phyloP scores from a whole-genome alignment of 2,113 vertebrate genomes.

The Solea senegalensis region DNA sequence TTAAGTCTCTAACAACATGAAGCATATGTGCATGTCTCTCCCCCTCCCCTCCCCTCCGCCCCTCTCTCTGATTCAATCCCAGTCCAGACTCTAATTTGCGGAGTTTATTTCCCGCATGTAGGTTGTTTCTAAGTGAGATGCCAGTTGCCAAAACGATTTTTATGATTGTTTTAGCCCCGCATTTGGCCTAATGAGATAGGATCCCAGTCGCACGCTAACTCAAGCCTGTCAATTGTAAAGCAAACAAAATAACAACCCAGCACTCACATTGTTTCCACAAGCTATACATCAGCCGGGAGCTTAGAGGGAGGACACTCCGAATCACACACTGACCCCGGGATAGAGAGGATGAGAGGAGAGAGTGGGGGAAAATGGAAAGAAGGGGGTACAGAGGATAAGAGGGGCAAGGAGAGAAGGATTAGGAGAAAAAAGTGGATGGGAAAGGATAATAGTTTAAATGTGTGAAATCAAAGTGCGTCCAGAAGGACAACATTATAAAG shows the following conservation, averaged over 20 bases:
- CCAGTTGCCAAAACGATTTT: constrained; percentile 92
- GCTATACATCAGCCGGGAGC: constrained; percentile 56
- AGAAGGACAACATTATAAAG: background rate
- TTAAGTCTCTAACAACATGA: constrained; percentile 88
- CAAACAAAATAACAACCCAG: constrained; percentile 75
- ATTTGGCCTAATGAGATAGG: constrained; percentile 97
- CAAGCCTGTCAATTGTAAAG: constrained; percentile 90
- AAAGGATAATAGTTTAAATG: background rate
- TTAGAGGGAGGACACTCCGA: constrained; percentile 12
- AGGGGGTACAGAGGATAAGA: background rate
- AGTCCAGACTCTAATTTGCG: constrained; percentile 79
- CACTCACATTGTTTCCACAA: constrained; percentile 62
- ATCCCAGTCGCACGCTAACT: constrained; percentile 93
- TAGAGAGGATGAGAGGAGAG: constrained; percentile 33
- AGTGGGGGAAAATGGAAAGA: constrained; percentile 11
- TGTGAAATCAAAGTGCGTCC: background rate
- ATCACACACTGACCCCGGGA: constrained; percentile 40
- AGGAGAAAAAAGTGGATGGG: background rate
- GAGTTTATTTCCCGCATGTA: constrained; percentile 90
- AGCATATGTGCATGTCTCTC: constrained; percentile 79
- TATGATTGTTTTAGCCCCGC: constrained; percentile 93
- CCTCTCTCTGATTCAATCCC: constrained; percentile 42
- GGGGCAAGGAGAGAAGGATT: background rate
- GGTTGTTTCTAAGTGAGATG: constrained; percentile 91
- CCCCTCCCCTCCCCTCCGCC: background rate